Conservation (phyloP, 2,888 invertebrate genomes). For the Vesta saturnalis region DNA sequence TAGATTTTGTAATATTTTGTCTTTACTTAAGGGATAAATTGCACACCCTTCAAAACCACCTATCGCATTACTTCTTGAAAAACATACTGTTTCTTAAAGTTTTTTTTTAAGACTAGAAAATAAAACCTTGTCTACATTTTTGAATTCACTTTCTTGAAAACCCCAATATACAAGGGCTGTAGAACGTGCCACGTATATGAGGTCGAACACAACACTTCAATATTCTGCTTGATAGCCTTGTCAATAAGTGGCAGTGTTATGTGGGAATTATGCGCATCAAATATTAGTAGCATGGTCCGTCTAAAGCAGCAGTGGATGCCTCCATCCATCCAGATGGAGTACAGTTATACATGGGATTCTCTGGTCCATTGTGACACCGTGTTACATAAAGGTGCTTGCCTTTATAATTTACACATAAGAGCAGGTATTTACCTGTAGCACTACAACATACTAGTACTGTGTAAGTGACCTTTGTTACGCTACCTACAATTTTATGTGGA, state of each 20-base stretch:
- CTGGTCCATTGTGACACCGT: constrained; percentile 21
- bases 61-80: constrained; percentile 30
- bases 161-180: constrained; percentile 36
- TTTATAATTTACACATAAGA: constrained; percentile 39
- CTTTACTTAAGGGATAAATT: constrained; percentile 23
- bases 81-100: constrained; percentile 18
- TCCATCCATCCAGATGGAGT: constrained; percentile 41
- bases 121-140: constrained; percentile 30
- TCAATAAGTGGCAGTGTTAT: constrained; percentile 30
- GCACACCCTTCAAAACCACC: constrained; percentile 31
- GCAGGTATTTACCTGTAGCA: constrained; percentile 33
- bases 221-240: constrained; percentile 24
- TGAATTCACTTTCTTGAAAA: constrained; percentile 29
- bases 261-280: constrained; percentile 38
- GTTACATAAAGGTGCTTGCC: too few relatives aligned
- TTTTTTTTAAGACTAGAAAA: constrained; percentile 19
- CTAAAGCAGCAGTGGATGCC: constrained; percentile 19
- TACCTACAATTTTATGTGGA: too few relatives aligned
- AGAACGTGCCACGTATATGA: too few relatives aligned
- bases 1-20: constrained; percentile 12
- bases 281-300: constrained; percentile 34
- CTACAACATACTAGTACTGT: too few relatives aligned
- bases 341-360: constrained; percentile 34
- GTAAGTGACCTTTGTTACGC: too few relatives aligned
- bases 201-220: constrained; percentile 37